These are phyloP conservation scores for Meteorus cinctellus DNA, from an alignment of 2,888 invertebrate species.

Conservation along the genomic window DNA sequence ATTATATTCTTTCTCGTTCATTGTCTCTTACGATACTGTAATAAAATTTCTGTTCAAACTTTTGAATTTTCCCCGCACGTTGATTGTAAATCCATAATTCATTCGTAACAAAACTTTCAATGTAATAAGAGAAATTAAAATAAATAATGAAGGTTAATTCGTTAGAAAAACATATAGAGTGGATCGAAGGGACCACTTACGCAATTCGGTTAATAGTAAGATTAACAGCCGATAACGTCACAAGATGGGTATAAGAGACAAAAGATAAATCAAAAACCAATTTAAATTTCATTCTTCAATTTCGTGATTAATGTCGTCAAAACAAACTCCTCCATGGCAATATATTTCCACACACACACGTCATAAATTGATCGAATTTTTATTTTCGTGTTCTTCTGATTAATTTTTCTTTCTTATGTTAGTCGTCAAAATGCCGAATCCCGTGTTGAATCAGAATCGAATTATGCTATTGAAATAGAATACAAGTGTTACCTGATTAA, in stretches of 20 bases:
- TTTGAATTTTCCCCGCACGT: neutral
- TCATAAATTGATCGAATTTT: conserved; percentile 2
- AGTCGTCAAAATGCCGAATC: conserved; percentile 6
- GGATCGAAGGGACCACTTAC: conserved; percentile 81
- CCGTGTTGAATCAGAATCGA: neutral
- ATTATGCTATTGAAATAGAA: neutral
- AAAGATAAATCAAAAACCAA: conserved; percentile 68
- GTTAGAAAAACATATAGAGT: conserved; percentile 68
- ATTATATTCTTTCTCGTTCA: neutral
- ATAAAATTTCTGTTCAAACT: neutral
- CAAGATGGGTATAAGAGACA: conserved; percentile 86
- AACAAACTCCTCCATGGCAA: conserved; percentile 36
- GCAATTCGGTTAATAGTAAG: conserved; percentile 93
- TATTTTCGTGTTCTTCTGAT: neutral
- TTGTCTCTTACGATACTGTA: neutral
- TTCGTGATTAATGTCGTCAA: conserved; percentile 39
- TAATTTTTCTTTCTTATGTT: neutral
- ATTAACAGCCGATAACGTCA: conserved; percentile 94
- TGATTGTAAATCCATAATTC: conserved; percentile 65
- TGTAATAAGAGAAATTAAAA: conserved; percentile 26
- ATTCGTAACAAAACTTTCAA: conserved; percentile 47
- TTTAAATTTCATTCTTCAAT: conserved; percentile 55
- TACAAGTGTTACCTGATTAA: conserved; percentile 77
- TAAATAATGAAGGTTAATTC: conserved; percentile 40
- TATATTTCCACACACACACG: neutral